phyloP scores from a whole-genome alignment of 2,113 vertebrate genomes.

The Bufo gargarizans region DNA sequence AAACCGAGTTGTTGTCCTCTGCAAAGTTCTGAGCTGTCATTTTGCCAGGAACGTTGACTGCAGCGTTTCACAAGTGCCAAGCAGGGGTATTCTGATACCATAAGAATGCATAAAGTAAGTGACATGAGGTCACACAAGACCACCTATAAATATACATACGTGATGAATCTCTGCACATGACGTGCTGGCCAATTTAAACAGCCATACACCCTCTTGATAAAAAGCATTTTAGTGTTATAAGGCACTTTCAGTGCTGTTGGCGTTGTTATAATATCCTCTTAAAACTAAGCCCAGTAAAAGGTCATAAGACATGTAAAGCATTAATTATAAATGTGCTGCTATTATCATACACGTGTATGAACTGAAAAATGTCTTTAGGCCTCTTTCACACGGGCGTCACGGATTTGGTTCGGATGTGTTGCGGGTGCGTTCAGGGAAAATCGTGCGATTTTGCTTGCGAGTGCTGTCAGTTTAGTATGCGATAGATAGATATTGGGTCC shows the following conservation, averaged over 20 bases:
- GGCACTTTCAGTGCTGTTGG: background rate
- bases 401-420: too few relatives aligned
- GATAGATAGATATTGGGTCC: too few relatives aligned
- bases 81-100: constrained; percentile 54
- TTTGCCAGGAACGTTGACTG: constrained; percentile 43
- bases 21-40: constrained; percentile 22
- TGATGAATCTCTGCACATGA: constrained; percentile 40
- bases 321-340: background rate
- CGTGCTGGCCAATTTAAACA: constrained; percentile 14
- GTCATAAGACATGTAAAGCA: background rate
- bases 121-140: constrained; percentile 54
- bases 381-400: too few relatives aligned
- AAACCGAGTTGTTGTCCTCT: constrained; percentile 13
- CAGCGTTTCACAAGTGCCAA: constrained; percentile 47
- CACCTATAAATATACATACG: constrained; percentile 45
- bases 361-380: background rate
- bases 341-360: background rate
- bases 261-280: background rate
- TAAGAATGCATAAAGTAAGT: constrained; percentile 44
- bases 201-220: background rate
- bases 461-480: too few relatives aligned
- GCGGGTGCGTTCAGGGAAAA: too few relatives aligned
- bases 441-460: too few relatives aligned
- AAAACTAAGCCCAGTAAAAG: background rate
- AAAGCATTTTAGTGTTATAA: too few relatives aligned